Percentiles rank a stretch among this genome's conserved stretches.
These are phyloP conservation scores for Poeciliopsis retropinna DNA, from an alignment of 2,113 vertebrate species.

Conservation along the genomic window DNA sequence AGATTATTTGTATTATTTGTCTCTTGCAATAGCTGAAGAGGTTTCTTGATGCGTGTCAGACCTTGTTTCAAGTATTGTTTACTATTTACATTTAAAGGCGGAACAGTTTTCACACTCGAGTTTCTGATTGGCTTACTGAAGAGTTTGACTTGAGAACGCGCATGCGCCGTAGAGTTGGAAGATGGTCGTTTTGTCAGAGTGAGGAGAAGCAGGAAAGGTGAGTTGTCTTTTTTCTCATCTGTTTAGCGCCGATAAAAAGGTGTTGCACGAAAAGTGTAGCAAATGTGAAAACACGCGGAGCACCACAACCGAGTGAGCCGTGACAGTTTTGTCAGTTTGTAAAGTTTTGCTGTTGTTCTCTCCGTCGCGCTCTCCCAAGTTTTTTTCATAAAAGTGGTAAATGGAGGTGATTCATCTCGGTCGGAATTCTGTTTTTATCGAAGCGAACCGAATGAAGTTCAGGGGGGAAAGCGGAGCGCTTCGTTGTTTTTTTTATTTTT, in stretches of 20 bases:
- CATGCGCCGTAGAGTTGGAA: constrained; percentile 49
- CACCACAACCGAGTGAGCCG: not conserved
- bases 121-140: constrained; percentile 44
- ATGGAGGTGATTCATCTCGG: not conserved
- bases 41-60: too few relatives aligned
- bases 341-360: not conserved
- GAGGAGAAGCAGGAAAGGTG: constrained; percentile 45
- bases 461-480: not conserved
- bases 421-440: not conserved
- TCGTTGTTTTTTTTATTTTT: not conserved
- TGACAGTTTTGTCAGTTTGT: not conserved
- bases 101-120: not conserved
- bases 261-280: not conserved
- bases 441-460: not conserved
- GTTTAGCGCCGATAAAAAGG: not conserved
- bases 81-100: constrained; percentile 27
- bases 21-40: too few relatives aligned
- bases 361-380: not conserved
- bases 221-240: not conserved
- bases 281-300: not conserved
- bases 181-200: not conserved
- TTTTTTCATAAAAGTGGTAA: not conserved
- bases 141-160: constrained; percentile 26
- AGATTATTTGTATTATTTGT: too few relatives aligned
- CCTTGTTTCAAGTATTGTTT: constrained; percentile 35